Base-by-base conservation (phyloP, 2,888 invertebrate species). In the Stenodema calcarata region DNA sequence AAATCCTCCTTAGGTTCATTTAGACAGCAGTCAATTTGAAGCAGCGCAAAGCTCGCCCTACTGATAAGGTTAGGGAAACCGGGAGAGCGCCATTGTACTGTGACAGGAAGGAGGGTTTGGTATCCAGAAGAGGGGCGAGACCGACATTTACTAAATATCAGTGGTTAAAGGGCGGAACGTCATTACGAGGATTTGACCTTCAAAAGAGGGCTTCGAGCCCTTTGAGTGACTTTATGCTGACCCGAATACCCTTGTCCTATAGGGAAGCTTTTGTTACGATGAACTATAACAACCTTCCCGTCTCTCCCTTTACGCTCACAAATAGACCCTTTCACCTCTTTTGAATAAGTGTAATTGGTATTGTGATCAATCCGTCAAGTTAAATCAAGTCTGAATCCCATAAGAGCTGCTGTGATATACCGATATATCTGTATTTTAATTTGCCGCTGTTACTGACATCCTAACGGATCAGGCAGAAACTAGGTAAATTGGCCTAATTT, bases 71-170 rank as follows among this genome's bases (percentile, higher is more conserved):
- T 50, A 80, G 62, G 7, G 16, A 18, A 28, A 12, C 16, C 16
- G 6, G 35, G 41, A 12, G 35, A 4, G 73, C n/a, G 16, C 11
- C 62, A 75, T 41, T 41, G 73, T 75, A 35, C 35, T 16, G 73
- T 54, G 54, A 4, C 11, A 4, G 35, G 35, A 27, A 23, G 62
- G n/a, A 23, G 62, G 18, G 73, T 6, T 42, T 44, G 78, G 78
- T 78, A 23, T 27, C 69, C n/a, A 23, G 35, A n/a, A 35, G 27
- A 82, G 41, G 54, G 47, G 82, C 12, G 16, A 47, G 41, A 23
- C 27, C 82, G 82, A 82, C 82, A 82, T 82, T 82, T 82, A 69
- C 82, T 82, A 82, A 82, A 82, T 82, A 82, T 69, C 82, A 82
- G 42, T 14, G 62, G 82, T 47, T 82, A 69, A 82, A 82, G 82